phyloP scores from a whole-genome alignment of 2,888 invertebrate genomes.

The Nemapogon koenigi region DNA sequence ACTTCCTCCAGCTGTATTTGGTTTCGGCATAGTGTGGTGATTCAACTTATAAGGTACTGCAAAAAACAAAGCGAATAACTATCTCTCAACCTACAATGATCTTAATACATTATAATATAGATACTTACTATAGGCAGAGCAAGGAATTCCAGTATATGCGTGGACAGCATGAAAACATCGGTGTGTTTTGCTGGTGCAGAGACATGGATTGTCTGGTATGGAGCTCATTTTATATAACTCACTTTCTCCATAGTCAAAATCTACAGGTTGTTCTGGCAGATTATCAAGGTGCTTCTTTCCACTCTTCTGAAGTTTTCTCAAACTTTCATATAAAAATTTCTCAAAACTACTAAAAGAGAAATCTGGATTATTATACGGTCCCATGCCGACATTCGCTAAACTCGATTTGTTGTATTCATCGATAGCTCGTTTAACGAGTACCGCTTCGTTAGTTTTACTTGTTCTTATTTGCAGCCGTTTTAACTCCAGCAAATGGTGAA shows the following conservation, averaged over 20 bases:
- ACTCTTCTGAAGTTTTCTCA: constrained; percentile 77
- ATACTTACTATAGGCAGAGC: constrained; percentile 84
- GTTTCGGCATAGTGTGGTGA: constrained; percentile 81
- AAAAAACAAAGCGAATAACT: no score
- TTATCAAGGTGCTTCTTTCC: constrained; percentile 69
- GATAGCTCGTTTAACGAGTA: constrained; percentile 86
- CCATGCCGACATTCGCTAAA: constrained; percentile 68
- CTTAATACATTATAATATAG: no score
- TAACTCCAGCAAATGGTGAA: constrained; percentile 90
- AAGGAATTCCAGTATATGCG: constrained; percentile 89
- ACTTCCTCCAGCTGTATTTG: constrained; percentile 58
- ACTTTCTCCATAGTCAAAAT: constrained; percentile 56
- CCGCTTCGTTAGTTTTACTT: constrained; percentile 85
- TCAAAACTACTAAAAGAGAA: constrained; percentile 82
- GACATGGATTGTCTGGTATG: constrained; percentile 74
- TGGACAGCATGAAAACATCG: constrained; percentile 90
- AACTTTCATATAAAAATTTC: constrained; percentile 85
- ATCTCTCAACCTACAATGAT: no score
- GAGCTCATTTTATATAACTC: constrained; percentile 69
- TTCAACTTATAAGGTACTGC: constrained; percentile 77
- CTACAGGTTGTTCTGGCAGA: constrained; percentile 61
- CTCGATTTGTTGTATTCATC: constrained; percentile 84
- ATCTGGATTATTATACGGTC: constrained; percentile 70
- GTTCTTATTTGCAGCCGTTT: constrained; percentile 92
- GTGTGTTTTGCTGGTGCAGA: constrained; percentile 87